phyloP scores from a whole-genome alignment of 2,113 vertebrate species.

The Indicator indicator region DNA sequence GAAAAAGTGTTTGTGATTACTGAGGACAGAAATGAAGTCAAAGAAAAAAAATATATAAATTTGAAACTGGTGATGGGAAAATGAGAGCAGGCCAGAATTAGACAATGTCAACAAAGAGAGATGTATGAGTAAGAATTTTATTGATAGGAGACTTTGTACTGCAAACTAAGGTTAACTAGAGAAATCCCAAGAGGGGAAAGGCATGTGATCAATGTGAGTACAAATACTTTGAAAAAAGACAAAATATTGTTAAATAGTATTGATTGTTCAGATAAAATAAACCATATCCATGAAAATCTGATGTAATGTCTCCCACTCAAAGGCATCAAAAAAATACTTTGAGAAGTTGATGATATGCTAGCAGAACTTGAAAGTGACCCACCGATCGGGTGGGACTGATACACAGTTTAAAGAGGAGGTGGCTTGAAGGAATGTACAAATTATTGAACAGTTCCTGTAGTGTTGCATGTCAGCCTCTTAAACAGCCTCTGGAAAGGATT shows the following conservation, averaged over 20 bases:
- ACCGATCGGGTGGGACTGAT: not conserved
- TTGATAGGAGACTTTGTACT: conserved; percentile 13
- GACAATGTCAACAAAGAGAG: not conserved
- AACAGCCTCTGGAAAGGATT: not conserved
- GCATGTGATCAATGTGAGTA: not conserved
- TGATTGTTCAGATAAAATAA: not conserved
- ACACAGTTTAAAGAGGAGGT: not conserved
- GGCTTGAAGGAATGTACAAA: not conserved
- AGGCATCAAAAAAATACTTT: not conserved
- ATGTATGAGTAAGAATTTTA: not conserved
- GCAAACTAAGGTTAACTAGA: not conserved
- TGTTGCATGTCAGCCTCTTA: not conserved
- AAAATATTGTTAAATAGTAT: conserved; percentile 2
- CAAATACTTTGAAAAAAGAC: not conserved
- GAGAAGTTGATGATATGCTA: not conserved
- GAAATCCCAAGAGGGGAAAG: not conserved
- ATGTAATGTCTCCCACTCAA: not conserved
- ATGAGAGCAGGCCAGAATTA: not conserved
- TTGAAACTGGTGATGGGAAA: not conserved
- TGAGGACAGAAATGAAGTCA: not conserved
- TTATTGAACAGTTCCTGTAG: not conserved
- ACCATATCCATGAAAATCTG: not conserved
- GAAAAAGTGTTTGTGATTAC: not conserved
- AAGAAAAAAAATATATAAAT: not conserved
- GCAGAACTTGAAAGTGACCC: not conserved